A percentile compares a stretch with the other conserved stretches of the same genome.
Conservation (phyloP, 2,113 vertebrate genomes). For the Illadopsis cleaveri region DNA sequence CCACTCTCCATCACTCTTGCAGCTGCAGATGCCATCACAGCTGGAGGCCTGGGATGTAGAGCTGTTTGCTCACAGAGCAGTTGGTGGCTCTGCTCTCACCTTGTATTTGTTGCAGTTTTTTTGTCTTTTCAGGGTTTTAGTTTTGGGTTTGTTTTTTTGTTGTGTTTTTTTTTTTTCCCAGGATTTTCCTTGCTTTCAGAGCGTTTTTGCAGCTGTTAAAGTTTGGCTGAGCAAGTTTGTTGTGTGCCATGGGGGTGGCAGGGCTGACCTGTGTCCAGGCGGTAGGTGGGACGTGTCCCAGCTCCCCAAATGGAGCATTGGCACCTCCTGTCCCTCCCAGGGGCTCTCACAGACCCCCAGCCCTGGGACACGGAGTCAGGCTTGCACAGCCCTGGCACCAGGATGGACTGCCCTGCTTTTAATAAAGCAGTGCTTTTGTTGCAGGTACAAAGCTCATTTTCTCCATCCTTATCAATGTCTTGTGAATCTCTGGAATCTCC, state of each 20-base stretch:
- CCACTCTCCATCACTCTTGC: not conserved
- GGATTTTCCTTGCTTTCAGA: not conserved
- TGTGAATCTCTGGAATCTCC: not conserved
- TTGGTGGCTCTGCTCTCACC: not conserved
- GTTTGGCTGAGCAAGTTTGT: not conserved
- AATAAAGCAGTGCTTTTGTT: not conserved
- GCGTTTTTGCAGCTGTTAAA: not conserved
- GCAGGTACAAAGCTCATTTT: not conserved
- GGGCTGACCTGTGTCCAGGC: not conserved
- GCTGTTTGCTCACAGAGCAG: not conserved
- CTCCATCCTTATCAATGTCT: not conserved
- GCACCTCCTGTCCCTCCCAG: not conserved
- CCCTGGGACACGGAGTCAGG: not conserved
- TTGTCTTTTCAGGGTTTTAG: not conserved
- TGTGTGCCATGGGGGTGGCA: not conserved
- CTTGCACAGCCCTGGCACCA: not conserved
- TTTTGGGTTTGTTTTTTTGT: not conserved
- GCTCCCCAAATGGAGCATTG: fast-evolving
- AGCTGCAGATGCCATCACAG: not conserved
- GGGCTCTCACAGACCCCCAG: not conserved
- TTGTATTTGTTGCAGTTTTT: not conserved
- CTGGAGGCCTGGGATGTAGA: not conserved
- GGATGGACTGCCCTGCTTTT: not conserved
- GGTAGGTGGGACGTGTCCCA: not conserved
- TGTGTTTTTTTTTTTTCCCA: not conserved